Conservation (phyloP, 2,888 invertebrate genomes). For the Drosophila macrospina region DNA sequence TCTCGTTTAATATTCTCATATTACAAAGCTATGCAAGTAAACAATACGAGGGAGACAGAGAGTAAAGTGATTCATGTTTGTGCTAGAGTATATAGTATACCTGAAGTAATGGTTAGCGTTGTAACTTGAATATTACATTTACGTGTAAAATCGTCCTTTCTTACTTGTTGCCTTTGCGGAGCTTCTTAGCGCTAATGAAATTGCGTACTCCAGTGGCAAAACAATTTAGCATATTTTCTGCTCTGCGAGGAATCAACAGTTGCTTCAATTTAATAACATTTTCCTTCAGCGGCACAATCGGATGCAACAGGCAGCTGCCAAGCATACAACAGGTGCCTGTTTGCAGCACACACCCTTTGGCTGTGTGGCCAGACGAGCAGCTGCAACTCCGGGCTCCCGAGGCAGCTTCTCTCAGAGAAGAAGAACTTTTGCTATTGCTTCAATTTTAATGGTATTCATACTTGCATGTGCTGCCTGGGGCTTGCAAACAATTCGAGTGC, state of each 20-base stretch:
- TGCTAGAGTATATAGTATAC: neutral
- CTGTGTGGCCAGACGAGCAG: neutral
- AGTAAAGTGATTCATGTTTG: neutral
- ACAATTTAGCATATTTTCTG: conserved; percentile 37
- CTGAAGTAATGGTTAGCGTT: neutral
- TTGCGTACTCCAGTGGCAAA: conserved; percentile 41
- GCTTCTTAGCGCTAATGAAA: conserved; percentile 45
- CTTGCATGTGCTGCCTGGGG: neutral
- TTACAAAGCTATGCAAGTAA: neutral
- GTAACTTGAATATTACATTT: too few species aligned
- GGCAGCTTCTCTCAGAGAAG: neutral
- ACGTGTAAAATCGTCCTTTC: neutral
- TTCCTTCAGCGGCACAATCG: conserved; percentile 6
- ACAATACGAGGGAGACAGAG: too few species aligned
- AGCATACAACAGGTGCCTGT: neutral
- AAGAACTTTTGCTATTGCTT: conserved; percentile 43
- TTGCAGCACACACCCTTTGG: conserved; percentile 1
- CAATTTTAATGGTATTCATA: conserved; percentile 45
- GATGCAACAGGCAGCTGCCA: conserved; percentile 21
- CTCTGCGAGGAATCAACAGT: conserved; percentile 34
- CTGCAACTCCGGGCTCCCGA: neutral
- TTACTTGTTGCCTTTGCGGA: neutral
- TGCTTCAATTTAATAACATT: conserved; percentile 30
- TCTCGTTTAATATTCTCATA: neutral
- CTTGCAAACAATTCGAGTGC: neutral